These are phyloP conservation scores for Acropternis orthonyx DNA, from an alignment of 2,797 vertebrate genomes.

Conservation along the genomic window DNA sequence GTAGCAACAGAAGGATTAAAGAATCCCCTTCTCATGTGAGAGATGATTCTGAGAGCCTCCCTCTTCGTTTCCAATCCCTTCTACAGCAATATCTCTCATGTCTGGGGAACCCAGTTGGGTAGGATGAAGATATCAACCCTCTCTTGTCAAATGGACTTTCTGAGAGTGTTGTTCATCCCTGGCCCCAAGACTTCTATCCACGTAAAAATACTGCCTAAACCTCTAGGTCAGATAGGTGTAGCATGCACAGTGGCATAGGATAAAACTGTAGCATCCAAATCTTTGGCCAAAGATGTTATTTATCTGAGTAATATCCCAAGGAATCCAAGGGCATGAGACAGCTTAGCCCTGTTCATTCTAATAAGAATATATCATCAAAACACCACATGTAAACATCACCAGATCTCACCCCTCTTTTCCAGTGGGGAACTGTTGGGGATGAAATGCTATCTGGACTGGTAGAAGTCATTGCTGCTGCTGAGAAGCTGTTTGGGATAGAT, in stretches of 20 bases:
- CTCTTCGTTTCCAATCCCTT: neutral
- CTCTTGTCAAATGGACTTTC: neutral
- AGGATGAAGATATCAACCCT: neutral
- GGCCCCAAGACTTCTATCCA: neutral
- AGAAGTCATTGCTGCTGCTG: neutral
- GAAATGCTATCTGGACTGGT: neutral
- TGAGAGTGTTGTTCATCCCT: neutral
- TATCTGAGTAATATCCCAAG: neutral
- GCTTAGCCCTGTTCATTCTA: neutral
- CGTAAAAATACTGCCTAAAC: neutral
- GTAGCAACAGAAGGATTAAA: neutral
- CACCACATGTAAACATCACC: accelerated
- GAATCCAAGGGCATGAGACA: neutral
- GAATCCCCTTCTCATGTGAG: accelerated
- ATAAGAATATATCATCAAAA: neutral
- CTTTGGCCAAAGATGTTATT: neutral
- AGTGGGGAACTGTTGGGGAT: neutral
- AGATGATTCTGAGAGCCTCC: neutral
- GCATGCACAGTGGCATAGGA: neutral
- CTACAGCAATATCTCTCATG: neutral
- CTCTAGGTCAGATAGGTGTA: neutral
- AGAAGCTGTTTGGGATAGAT: neutral
- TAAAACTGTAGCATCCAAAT: neutral
- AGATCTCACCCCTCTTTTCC: neutral
- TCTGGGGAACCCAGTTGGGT: neutral